Base-by-base conservation (phyloP, 2,888 invertebrate species). In the Dichetophora obliterata region DNA sequence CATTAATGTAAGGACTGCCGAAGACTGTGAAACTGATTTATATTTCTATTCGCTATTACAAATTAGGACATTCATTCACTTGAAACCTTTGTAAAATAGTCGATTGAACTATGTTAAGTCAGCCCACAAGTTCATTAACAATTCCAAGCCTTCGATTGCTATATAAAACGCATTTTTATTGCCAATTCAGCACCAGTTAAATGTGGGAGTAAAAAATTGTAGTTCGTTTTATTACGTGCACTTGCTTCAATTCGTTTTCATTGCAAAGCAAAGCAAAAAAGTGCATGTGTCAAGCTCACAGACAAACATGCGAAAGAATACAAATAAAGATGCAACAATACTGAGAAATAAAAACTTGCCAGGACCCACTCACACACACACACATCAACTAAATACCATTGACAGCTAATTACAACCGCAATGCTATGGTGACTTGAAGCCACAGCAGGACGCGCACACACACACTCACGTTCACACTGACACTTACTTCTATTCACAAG, bases 331-430 rank as follows among this genome's bases (percentile, higher is more conserved):
- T n/a, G 34, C 31, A 27, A 14, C n/a, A 31, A 16, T 16, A 14
- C 63, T 61, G 11, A 11, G 24, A 14, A 27, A 59, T 16, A n/a
- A 59, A 59, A 4, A 59, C 22, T 24, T 27, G 27, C 59, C 14
- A 59, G 5, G 3, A 65, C 8, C 19, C 48, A 43, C 37, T 14
- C 8, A 37, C 48, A 43, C 37, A 50, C 31, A 50, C 19, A 22
- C 69, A 69, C n/a, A 52, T 69, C 14, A 2, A 57, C 59, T 22
- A 63, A 52, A 24, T 66, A 34, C 37, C 37, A 66, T 54, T 74
- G 65, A 74, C 74, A 74, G 74, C 66, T 74, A 74, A 74, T 74
- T 74, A 74, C 74, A 24, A 74, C 65, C 74, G 54, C 74, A 54
- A 66, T 52, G 19, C 59, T 59, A 6, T 59, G 65, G 65, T 54